A percentile compares a stretch with the other conserved stretches of the same genome.
phyloP scores from a whole-genome alignment of 2,888 invertebrate species.

The Trichopoda pennipes region DNA sequence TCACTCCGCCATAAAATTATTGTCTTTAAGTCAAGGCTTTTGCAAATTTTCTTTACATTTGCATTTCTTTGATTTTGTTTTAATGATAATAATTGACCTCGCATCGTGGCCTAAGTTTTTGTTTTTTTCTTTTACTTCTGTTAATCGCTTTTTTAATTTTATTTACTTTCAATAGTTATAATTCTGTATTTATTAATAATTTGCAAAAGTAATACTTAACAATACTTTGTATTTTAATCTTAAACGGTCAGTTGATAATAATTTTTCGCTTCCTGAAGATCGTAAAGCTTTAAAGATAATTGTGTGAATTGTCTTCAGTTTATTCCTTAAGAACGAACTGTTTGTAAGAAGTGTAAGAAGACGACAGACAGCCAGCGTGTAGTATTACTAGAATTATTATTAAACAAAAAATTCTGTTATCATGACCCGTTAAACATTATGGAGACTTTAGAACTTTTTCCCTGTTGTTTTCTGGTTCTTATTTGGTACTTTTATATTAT shows the following conservation, averaged over 20 bases:
- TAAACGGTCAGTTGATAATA: slow-evolving; percentile 63
- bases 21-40: slow-evolving; percentile 49
- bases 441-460: slow-evolving; percentile 70
- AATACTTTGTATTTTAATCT: slow-evolving; percentile 47
- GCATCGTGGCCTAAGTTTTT: slow-evolving; percentile 30
- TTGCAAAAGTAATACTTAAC: background rate
- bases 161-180: slow-evolving; percentile 48
- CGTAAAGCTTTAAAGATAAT: slow-evolving; percentile 37
- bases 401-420: slow-evolving; percentile 69
- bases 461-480: background rate
- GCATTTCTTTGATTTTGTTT: slow-evolving; percentile 19
- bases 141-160: slow-evolving; percentile 1
- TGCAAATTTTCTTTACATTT: slow-evolving; percentile 11
- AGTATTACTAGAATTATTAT: slow-evolving; percentile 15
- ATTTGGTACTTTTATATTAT: slow-evolving; percentile 3
- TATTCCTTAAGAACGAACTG: background rate
- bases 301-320: slow-evolving; percentile 32
- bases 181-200: slow-evolving; percentile 17
- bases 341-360: slow-evolving; percentile 7
- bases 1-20: slow-evolving; percentile 25
- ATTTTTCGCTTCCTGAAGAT: slow-evolving; percentile 66
- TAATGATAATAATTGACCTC: slow-evolving; percentile 52
- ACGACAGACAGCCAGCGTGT: too few relatives aligned
- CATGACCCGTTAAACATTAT: slow-evolving; percentile 75
- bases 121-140: slow-evolving; percentile 1